Conservation (phyloP, 2,113 vertebrate species). For the Panthera leo region DNA sequence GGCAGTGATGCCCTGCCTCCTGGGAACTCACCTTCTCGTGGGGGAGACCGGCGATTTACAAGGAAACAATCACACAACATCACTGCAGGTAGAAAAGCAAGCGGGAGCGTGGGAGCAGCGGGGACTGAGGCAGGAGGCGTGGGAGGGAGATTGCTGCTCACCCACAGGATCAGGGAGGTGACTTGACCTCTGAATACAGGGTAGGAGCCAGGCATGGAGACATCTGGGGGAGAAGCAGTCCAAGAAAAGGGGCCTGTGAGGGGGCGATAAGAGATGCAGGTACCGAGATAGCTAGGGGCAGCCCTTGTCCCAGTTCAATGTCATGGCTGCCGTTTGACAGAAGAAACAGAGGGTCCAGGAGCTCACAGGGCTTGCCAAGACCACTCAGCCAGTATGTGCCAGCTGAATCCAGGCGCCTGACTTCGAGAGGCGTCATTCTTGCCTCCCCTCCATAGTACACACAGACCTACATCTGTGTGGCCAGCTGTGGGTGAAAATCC, state of each 20-base stretch:
- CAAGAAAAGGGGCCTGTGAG: neutral
- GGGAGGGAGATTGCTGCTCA: neutral
- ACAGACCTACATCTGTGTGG: neutral
- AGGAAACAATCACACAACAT: neutral
- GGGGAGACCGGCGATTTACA: neutral
- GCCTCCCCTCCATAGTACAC: too few species aligned
- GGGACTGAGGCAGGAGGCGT: rapidly evolving
- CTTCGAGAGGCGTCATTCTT: neutral
- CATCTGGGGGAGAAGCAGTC: neutral
- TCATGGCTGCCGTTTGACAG: neutral
- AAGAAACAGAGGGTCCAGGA: neutral
- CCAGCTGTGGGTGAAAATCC: neutral
- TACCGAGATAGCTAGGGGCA: neutral
- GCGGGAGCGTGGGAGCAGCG: neutral
- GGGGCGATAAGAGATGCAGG: neutral
- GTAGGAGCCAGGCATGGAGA: neutral
- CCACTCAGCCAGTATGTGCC: neutral
- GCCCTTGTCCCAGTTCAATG: neutral
- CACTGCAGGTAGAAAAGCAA: neutral
- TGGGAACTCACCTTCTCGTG: neutral
- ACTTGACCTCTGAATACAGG: neutral
- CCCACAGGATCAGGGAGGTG: rapidly evolving
- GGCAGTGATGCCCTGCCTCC: neutral
- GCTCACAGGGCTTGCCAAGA: neutral
- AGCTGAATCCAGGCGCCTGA: neutral